Evolutionary conservation across 1,140 invertebrate genomes (phyloP).

Genomic region (Dryas iulia): DNA sequence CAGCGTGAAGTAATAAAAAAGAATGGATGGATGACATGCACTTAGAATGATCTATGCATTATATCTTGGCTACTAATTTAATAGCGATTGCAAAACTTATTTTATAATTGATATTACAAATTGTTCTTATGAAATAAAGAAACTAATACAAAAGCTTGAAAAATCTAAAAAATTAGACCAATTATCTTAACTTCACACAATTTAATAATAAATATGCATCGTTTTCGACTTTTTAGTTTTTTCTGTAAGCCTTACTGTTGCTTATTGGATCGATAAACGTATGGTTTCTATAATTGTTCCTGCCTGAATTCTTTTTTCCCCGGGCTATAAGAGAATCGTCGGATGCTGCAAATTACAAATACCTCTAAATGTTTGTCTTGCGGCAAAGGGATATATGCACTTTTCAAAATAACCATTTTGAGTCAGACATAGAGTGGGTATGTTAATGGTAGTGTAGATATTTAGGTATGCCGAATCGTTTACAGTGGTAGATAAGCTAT

Average conservation of each 20-base stretch:
- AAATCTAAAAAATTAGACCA: background rate
- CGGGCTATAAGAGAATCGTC: slow-evolving; percentile 10
- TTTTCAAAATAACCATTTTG: background rate
- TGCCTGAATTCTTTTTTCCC: background rate
- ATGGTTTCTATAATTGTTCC: slow-evolving; percentile 1
- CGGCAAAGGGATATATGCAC: background rate
- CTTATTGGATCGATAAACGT: background rate
- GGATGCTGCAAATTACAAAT: slow-evolving; percentile 15
- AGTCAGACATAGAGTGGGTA: background rate
- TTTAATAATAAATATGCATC: background rate
- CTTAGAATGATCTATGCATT: no score
- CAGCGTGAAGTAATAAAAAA: no score
- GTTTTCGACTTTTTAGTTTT: background rate
- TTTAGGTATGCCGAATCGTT: background rate
- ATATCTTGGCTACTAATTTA: no score
- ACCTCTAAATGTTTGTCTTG: slow-evolving; percentile 9
- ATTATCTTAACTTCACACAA: background rate
- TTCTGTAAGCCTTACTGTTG: background rate
- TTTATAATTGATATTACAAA: no score
- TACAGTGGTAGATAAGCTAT: no score
- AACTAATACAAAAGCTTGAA: no score
- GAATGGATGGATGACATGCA: no score
- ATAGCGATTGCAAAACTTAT: no score
- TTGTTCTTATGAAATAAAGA: no score
- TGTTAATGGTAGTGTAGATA: background rate